phyloP scores from a whole-genome alignment of 2,888 invertebrate species.

The Amphipyra tragopoginis region DNA sequence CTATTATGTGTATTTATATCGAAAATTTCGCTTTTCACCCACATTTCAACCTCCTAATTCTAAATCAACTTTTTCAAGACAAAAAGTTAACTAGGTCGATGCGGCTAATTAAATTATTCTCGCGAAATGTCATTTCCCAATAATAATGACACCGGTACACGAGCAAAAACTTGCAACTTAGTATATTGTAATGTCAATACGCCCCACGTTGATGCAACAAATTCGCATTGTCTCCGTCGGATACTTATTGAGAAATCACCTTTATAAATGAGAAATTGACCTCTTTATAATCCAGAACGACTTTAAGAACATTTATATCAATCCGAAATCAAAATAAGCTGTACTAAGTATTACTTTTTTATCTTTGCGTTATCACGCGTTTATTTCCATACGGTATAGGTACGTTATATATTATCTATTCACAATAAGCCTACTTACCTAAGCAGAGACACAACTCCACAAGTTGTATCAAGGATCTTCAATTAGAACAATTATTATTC shows the following conservation, averaged over 20 bases:
- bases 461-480: conserved; percentile 71
- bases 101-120: conserved; percentile 41
- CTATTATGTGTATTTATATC: conserved; percentile 35
- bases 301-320: conserved; percentile 22
- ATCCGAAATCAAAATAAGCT: conserved; percentile 17
- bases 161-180: conserved; percentile 54
- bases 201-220: conserved; percentile 63
- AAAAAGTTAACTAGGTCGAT: conserved; percentile 25
- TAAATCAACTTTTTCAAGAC: conserved; percentile 11
- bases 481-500: conserved; percentile 78
- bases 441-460: conserved; percentile 35
- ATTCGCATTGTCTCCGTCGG: conserved; percentile 59
- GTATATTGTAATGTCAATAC: conserved; percentile 60
- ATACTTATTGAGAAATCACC: conserved; percentile 54
- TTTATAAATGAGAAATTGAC: conserved; percentile 48
- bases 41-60: conserved; percentile 10
- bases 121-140: conserved; percentile 51
- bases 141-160: conserved; percentile 53
- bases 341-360: not conserved
- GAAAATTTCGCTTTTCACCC: conserved; percentile 13
- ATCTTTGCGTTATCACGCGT: conserved; percentile 5
- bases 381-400: not conserved
- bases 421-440: conserved; percentile 35
- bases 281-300: conserved; percentile 30
- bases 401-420: conserved; percentile 14